Evolutionary conservation across 2,797 vertebrate species (phyloP).

Genomic region (Nothura maculosa): DNA sequence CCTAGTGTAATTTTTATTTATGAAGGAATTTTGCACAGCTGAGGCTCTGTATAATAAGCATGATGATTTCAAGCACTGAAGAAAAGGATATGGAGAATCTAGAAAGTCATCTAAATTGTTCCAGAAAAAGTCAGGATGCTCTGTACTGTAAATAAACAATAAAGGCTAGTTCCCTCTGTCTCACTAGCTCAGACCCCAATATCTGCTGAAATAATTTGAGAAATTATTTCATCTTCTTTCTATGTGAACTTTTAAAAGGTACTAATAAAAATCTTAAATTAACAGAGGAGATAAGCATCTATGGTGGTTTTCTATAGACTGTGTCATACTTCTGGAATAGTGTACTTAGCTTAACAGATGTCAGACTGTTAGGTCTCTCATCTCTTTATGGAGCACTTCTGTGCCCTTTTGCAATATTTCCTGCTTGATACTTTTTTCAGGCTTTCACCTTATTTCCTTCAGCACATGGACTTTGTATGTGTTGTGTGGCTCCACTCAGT

Average conservation of each 20-base stretch:
- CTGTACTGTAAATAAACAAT: neutral
- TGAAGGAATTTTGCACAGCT: neutral
- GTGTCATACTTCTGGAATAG: neutral
- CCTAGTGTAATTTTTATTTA: neutral
- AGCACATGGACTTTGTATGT: rapidly evolving
- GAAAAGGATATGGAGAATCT: neutral
- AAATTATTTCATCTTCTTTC: neutral
- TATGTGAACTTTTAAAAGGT: neutral
- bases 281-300: neutral
- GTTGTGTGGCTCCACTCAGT: neutral
- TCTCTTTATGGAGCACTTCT: neutral
- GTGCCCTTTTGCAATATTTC: neutral
- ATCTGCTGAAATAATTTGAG: too few relatives aligned
- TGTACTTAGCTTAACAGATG: neutral
- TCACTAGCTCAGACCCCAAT: neutral
- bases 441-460: neutral
- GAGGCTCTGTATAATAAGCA: neutral
- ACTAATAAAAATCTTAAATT: neutral
- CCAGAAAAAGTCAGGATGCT: neutral
- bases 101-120: neutral
- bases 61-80: rapidly evolving
- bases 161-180: neutral
- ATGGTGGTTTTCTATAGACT: neutral
- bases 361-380: neutral
- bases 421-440: neutral